Evolutionary conservation across 2,888 invertebrate species (phyloP).

Genomic region (Lithodes maja): DNA sequence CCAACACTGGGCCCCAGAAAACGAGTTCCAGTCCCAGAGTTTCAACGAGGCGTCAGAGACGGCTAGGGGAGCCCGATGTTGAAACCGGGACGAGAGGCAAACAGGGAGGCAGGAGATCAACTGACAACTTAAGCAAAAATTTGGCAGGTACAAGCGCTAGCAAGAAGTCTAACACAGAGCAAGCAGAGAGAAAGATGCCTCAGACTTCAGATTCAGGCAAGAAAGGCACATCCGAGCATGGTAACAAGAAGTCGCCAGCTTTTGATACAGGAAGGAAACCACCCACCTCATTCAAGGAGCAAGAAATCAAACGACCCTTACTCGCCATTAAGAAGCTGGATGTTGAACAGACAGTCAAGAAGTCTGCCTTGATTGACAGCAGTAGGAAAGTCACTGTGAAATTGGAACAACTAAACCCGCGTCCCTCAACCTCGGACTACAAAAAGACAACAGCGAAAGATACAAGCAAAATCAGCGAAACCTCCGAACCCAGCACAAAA

Average conservation of each 20-base stretch:
- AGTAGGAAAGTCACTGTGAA: not conserved
- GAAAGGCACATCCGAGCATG: not conserved
- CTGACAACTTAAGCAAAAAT: not conserved
- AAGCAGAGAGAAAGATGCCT: not conserved
- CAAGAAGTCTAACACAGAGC: not conserved
- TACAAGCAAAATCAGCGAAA: not conserved
- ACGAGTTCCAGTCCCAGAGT: conserved; percentile 5
- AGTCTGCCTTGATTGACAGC: not conserved
- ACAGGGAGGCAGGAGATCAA: not conserved
- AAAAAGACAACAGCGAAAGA: not conserved
- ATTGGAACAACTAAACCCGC: not conserved
- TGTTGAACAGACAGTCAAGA: not conserved
- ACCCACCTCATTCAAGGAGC: not conserved
- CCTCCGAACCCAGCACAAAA: not conserved
- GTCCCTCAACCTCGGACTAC: not conserved
- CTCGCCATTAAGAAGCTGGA: not conserved
- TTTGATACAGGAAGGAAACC: not conserved
- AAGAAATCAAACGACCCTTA: not conserved
- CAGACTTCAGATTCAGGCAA: not conserved
- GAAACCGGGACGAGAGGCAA: conserved; percentile 13
- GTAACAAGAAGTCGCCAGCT: not conserved
- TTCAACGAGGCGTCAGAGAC: conserved; percentile 42
- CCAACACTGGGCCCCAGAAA: not conserved
- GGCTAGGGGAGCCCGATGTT: conserved; percentile 13
- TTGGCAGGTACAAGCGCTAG: not conserved